These are phyloP conservation scores for Argyrosomus regius DNA, from an alignment of 2,797 vertebrate species.

Conservation along the genomic window DNA sequence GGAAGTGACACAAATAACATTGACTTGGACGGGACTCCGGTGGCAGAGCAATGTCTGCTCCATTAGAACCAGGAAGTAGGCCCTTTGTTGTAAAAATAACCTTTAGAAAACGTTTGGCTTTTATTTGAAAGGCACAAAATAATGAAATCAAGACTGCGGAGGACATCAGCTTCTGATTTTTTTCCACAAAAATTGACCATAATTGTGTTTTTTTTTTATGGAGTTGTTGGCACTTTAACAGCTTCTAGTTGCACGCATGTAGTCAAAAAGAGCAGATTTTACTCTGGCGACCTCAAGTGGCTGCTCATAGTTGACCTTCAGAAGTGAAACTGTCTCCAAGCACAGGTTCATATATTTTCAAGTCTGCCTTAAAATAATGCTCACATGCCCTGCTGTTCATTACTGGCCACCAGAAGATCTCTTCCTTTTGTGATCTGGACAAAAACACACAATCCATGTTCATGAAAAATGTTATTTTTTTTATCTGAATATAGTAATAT, in stretches of 20 bases:
- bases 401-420: background rate
- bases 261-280: slow-evolving; percentile 41
- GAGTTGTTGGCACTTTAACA: slow-evolving; percentile 36
- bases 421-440: background rate
- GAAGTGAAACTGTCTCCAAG: background rate
- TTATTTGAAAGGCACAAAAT: slow-evolving; percentile 49
- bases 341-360: background rate
- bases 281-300: slow-evolving; percentile 66
- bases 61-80: slow-evolving; percentile 68
- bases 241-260: slow-evolving; percentile 15
- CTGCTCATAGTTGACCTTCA: background rate
- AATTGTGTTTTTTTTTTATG: slow-evolving; percentile 27
- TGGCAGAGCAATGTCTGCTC: slow-evolving; percentile 63
- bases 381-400: background rate
- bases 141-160: slow-evolving; percentile 54
- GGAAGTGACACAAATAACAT: slow-evolving; percentile 76
- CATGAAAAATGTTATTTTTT: no score
- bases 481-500: background rate
- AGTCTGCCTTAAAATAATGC: no score
- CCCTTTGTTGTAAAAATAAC: slow-evolving; percentile 69
- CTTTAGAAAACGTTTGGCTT: slow-evolving; percentile 42
- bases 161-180: slow-evolving; percentile 34
- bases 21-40: slow-evolving; percentile 50
- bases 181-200: slow-evolving; percentile 29
- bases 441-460: background rate